These are phyloP conservation scores for Papilio aristodemus DNA, from an alignment of 1,140 invertebrate species.

Conservation along the genomic window DNA sequence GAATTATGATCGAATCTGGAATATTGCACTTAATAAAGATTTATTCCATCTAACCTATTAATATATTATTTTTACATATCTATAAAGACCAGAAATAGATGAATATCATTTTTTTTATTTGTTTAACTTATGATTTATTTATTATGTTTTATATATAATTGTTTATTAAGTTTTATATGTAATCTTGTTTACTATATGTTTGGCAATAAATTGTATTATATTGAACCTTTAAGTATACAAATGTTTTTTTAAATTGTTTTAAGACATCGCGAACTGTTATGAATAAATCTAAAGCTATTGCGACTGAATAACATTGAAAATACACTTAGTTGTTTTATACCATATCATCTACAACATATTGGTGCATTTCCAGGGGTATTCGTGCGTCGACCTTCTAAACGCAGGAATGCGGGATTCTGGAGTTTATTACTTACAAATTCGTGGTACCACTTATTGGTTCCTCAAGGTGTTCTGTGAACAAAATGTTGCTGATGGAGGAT, in stretches of 20 bases:
- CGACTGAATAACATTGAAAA: neutral
- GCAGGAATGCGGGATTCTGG: constrained; percentile 92
- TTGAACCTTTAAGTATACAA: too few relatives aligned
- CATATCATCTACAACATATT: constrained; percentile 30
- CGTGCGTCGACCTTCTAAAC: constrained; percentile 90
- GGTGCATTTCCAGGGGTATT: constrained; percentile 86
- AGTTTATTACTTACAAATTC: constrained; percentile 93
- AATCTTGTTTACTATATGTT: too few relatives aligned
- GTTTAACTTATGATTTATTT: too few relatives aligned
- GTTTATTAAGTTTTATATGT: too few relatives aligned
- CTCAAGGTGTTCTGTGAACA: constrained; percentile 95
- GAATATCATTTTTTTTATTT: too few relatives aligned
- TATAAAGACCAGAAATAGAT: too few relatives aligned
- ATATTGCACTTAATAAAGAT: too few relatives aligned
- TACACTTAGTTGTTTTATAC: neutral
- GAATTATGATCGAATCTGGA: too few relatives aligned
- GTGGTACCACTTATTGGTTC: constrained; percentile 95
- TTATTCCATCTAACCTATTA: too few relatives aligned
- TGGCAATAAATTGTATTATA: too few relatives aligned
- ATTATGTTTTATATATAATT: too few relatives aligned
- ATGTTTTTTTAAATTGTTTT: neutral
- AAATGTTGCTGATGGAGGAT: constrained; percentile 93
- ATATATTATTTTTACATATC: too few relatives aligned
- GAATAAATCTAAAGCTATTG: neutral
- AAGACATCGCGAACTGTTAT: neutral